Base-by-base conservation (phyloP, 1,140 invertebrate species). In the Zeugodacus cucurbitae region DNA sequence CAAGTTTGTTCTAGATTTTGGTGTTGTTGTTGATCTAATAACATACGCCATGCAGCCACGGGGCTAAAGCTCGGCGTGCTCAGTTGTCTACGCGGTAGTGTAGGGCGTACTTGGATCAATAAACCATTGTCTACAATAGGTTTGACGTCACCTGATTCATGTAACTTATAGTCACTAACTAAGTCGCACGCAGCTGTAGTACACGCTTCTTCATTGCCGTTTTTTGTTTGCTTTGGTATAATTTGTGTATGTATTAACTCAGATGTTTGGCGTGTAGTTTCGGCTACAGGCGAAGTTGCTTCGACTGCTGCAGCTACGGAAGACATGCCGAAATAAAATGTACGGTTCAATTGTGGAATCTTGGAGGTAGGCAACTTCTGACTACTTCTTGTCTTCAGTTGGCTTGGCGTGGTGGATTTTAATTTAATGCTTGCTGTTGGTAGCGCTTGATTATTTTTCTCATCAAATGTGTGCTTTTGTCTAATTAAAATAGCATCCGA, bases 31-130 rank as follows among this genome's bases (percentile, higher is more conserved):
- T 70, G 0, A 90, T 91, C 86, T 94, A 93, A 74, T 91, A 98
- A 94, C 34, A 96, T 95, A 89, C 96, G 94, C 97, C 97, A 98
- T 0, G 97, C 97, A n/a, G 96, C 95, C 1, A 96, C 95, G 3
- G 97, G 97, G 22, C 96, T 97, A 93, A 98, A 97, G 88, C 96
- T 93, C 0, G 97, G 96, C 32, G 97, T 95, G 88, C 96, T 95
- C 20, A 95, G 94, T 90, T 96, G 95, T 90, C 97, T 96, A 89
- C 96, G 96, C 2, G 97, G 97, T 87, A 97, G 90, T 0, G 96
- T 97, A 3, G 97, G 97, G 1, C 97, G 94, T 87, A 97, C 91
- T 59, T 96, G 95, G 67, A 97, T 93, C 34, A 96, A 95, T 85
- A 97, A 96, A 37, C 96, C 95, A 44, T 95, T 94, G 0, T 90